These are phyloP conservation scores for Aphidius ervi DNA, from an alignment of 1,140 invertebrate genomes.

Conservation along the genomic window DNA sequence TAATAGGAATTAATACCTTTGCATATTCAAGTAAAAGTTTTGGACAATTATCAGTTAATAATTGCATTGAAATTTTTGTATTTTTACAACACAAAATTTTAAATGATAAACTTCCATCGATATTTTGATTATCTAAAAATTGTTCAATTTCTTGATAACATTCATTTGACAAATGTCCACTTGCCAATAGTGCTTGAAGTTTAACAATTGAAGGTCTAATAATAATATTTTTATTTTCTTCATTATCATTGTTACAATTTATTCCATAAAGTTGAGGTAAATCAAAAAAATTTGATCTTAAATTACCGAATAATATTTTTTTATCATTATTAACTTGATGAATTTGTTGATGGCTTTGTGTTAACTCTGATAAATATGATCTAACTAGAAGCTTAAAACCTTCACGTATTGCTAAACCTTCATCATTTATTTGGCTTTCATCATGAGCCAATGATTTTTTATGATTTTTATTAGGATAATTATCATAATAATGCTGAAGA, in stretches of 20 bases:
- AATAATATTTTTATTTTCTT: constrained; percentile 20
- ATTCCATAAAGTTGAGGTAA: constrained; percentile 51
- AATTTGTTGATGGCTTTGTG: constrained; percentile 37
- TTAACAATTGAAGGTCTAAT: constrained; percentile 43
- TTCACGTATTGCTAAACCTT: constrained; percentile 51
- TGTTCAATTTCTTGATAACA: constrained; percentile 47
- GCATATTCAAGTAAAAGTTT: constrained; percentile 57
- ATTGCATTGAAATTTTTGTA: constrained; percentile 34
- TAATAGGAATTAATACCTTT: constrained; percentile 44
- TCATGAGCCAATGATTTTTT: constrained; percentile 27
- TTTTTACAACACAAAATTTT: constrained; percentile 40
- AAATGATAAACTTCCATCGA: constrained; percentile 46
- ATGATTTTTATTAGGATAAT: constrained; percentile 24
- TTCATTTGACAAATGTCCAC: constrained; percentile 44
- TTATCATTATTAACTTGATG: constrained; percentile 25
- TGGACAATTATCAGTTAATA: constrained; percentile 55
- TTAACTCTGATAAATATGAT: constrained; percentile 55
- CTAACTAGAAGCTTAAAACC: constrained; percentile 57
- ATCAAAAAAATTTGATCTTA: constrained; percentile 51
- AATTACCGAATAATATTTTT: constrained; percentile 46
- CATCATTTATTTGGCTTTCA: constrained; percentile 23
- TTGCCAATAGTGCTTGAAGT: constrained; percentile 46
- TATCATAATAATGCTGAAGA: constrained; percentile 48
- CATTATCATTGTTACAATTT: constrained; percentile 37
- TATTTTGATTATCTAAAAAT: constrained; percentile 45